These are phyloP conservation scores for Psittacus erithacus DNA, from an alignment of 2,113 vertebrate species.

Conservation along the genomic window DNA sequence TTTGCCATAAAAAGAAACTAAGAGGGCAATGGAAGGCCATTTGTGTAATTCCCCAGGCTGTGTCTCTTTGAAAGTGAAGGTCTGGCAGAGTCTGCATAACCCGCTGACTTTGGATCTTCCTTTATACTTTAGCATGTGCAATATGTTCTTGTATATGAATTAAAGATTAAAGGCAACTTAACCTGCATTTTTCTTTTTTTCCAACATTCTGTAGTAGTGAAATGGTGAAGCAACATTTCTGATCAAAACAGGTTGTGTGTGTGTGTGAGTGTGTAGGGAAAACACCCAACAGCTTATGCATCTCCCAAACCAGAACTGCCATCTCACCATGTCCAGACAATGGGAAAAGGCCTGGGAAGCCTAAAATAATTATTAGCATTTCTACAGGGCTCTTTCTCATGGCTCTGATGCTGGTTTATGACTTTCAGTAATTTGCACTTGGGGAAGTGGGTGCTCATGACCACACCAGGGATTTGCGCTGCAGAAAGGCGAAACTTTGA, in stretches of 20 bases:
- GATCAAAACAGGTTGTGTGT: not conserved
- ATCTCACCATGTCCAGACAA: fast-evolving
- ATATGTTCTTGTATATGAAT: conserved; percentile 71
- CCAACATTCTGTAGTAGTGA: not conserved
- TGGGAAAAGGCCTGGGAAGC: not conserved
- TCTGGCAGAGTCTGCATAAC: conserved; percentile 72
- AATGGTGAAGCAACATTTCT: not conserved
- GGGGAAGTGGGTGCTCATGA: fast-evolving
- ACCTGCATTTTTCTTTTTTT: conserved; percentile 60
- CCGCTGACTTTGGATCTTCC: conserved; percentile 71
- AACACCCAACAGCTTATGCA: not conserved
- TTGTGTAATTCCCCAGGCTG: conserved; percentile 79
- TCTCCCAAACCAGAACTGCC: not conserved
- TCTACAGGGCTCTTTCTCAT: not conserved
- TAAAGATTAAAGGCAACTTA: conserved; percentile 79
- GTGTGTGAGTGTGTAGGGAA: not conserved
- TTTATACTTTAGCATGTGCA: conserved; percentile 64
- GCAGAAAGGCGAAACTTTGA: fast-evolving
- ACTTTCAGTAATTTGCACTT: fast-evolving
- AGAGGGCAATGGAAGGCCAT: conserved; percentile 82
- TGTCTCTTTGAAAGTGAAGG: conserved; percentile 80
- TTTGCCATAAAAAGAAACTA: conserved; percentile 80
- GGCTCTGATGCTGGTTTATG: fast-evolving
- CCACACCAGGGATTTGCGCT: fast-evolving
- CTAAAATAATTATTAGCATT: not conserved